phyloP scores from a whole-genome alignment of 2,113 vertebrate species.

The Vireo altiloquus region DNA sequence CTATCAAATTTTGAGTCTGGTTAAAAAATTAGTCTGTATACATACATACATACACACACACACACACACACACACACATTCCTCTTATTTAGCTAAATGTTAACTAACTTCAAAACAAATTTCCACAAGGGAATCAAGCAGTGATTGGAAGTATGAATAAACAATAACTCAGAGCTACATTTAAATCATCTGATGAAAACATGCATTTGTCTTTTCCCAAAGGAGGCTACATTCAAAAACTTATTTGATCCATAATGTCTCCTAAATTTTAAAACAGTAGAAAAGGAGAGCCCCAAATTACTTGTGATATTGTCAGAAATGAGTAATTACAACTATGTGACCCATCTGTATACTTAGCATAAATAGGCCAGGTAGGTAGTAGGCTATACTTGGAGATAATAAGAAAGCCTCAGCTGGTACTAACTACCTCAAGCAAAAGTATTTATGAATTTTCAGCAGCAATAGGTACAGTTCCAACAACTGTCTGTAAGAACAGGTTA shows the following conservation, averaged over 20 bases:
- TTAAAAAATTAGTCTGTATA: background rate
- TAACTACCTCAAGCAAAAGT: background rate
- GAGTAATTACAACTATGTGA: background rate
- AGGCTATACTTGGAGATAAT: background rate
- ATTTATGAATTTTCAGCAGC: background rate
- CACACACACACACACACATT: rapidly evolving
- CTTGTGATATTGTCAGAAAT: background rate
- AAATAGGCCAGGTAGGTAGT: background rate
- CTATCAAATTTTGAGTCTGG: background rate
- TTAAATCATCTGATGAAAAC: background rate
- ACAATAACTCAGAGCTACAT: background rate
- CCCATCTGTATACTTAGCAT: background rate
- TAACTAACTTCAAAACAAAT: background rate
- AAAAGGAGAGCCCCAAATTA: background rate
- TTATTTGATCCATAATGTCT: background rate
- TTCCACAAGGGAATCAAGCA: background rate
- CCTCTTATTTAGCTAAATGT: background rate
- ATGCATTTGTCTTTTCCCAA: background rate
- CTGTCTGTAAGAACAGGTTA: background rate
- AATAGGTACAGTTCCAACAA: background rate
- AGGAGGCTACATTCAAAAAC: background rate
- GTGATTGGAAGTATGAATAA: background rate
- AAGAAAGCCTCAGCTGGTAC: background rate
- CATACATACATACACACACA: rapidly evolving
- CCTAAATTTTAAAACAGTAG: background rate